Percentiles rank a stretch among this genome's conserved stretches.
Conservation (phyloP, 1,140 invertebrate species). For the Agrilus planipennis region DNA sequence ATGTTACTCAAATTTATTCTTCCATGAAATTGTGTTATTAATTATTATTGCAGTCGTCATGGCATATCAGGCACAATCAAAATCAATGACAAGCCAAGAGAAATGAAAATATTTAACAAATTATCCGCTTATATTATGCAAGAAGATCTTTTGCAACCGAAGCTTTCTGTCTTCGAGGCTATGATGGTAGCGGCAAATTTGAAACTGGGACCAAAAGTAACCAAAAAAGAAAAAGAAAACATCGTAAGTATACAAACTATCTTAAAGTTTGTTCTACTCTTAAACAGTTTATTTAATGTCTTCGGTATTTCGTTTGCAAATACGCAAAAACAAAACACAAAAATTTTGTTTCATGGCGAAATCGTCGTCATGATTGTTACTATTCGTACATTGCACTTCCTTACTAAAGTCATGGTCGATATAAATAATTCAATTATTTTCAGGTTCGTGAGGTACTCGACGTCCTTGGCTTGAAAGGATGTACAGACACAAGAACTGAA, state of each 20-base stretch:
- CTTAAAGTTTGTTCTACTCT: neutral
- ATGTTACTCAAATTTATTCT: too few species aligned
- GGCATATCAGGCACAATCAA: constrained; percentile 49
- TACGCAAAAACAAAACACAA: neutral
- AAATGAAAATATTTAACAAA: constrained; percentile 69
- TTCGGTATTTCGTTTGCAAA: neutral
- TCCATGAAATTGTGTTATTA: too few species aligned
- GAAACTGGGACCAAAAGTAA: constrained; percentile 1
- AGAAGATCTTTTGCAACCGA: constrained; percentile 1
- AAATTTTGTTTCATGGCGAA: neutral
- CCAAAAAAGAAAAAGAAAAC: constrained; percentile 2
- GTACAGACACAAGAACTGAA: constrained; percentile 46
- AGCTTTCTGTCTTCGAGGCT: neutral
- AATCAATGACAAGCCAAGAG: constrained; percentile 62
- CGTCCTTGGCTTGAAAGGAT: constrained; percentile 48
- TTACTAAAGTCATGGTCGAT: too few species aligned
- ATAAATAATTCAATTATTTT: constrained; percentile 18
- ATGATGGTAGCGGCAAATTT: constrained; percentile 4
- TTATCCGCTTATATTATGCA: constrained; percentile 85
- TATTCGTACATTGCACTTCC: too few species aligned
- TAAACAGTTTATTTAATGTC: too few species aligned
- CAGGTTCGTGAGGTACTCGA: constrained; percentile 60
- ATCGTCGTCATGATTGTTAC: too few species aligned
- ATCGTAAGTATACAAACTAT: neutral
- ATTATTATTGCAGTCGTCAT: constrained; percentile 34